Conservation (phyloP, 2,888 invertebrate genomes). For the Drosophila cognata region DNA sequence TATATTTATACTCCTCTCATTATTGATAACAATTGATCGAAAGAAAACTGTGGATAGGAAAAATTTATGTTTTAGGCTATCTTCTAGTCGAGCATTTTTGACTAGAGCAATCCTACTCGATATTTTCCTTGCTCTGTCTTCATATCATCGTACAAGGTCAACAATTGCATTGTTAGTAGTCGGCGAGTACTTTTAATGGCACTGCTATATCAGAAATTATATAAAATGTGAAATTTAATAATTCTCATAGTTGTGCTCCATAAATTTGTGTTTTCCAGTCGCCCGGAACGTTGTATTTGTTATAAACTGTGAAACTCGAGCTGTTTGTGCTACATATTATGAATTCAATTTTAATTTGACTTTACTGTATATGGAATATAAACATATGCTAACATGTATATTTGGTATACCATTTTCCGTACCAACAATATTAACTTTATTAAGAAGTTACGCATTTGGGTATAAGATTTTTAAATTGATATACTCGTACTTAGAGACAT, state of each 20-base stretch:
- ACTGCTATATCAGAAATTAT: not conserved
- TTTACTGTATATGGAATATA: not conserved
- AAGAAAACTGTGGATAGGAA: not conserved
- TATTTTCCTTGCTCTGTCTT: constrained; percentile 1
- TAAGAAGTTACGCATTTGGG: not conserved
- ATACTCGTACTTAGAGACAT: not conserved
- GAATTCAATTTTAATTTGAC: not conserved
- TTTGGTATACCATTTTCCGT: not conserved
- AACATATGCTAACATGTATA: not conserved
- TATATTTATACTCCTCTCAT: not conserved
- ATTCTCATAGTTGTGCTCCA: not conserved
- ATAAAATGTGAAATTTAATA: constrained; percentile 28
- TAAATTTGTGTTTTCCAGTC: constrained; percentile 14
- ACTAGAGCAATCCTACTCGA: not conserved
- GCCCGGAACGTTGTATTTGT: constrained; percentile 33
- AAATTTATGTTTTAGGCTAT: not conserved
- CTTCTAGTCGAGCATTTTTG: not conserved
- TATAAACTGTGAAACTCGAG: constrained; percentile 7
- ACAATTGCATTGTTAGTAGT: not conserved
- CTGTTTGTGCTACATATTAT: constrained; percentile 1
- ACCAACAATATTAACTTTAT: not conserved
- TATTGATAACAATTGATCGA: not conserved
- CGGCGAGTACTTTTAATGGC: not conserved
- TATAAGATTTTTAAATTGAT: not conserved
- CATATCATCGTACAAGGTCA: constrained; percentile 20